A percentile compares a stretch with the other conserved stretches of the same genome.
phyloP scores from a whole-genome alignment of 2,888 invertebrate genomes.

The Sminthurides aquaticus region DNA sequence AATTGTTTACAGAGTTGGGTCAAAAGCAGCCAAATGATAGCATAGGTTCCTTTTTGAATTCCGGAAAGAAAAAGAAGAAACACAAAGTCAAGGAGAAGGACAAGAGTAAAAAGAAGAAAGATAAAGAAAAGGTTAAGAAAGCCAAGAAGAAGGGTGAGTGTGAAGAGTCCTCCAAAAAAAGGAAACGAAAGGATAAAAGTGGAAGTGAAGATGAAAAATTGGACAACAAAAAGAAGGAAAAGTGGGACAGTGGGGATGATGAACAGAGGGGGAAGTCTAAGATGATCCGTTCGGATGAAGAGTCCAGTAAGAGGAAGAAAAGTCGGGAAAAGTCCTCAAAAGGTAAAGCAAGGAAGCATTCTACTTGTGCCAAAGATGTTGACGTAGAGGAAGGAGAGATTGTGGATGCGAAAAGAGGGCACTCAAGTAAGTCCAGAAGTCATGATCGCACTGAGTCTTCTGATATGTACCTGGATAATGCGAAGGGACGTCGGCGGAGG shows the following conservation, averaged over 20 bases:
- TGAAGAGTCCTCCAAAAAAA: not conserved
- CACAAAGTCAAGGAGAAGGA: conserved; percentile 41
- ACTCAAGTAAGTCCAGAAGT: not conserved
- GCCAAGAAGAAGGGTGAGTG: conserved; percentile 45
- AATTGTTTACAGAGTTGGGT: conserved; percentile 70
- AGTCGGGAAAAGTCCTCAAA: too few species aligned
- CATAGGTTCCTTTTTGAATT: conserved; percentile 5
- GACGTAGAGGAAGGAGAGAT: not conserved
- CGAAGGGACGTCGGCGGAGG: not conserved
- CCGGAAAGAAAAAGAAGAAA: conserved; percentile 36
- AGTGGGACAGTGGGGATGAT: too few species aligned
- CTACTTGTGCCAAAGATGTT: too few species aligned
- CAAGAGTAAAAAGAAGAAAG: conserved; percentile 44
- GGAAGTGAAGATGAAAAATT: not conserved
- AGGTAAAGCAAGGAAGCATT: too few species aligned
- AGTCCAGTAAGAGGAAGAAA: too few species aligned
- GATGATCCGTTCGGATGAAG: too few species aligned
- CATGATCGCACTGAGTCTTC: not conserved
- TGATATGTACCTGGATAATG: not conserved
- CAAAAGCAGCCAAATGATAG: conserved; percentile 56
- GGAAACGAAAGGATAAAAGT: not conserved
- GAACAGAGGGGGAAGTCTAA: too few species aligned
- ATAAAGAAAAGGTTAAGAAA: conserved; percentile 45
- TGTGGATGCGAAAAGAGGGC: not conserved
- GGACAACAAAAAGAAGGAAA: not conserved